Conservation (phyloP, 2,888 invertebrate genomes). For the Hoplodrina blanda region DNA sequence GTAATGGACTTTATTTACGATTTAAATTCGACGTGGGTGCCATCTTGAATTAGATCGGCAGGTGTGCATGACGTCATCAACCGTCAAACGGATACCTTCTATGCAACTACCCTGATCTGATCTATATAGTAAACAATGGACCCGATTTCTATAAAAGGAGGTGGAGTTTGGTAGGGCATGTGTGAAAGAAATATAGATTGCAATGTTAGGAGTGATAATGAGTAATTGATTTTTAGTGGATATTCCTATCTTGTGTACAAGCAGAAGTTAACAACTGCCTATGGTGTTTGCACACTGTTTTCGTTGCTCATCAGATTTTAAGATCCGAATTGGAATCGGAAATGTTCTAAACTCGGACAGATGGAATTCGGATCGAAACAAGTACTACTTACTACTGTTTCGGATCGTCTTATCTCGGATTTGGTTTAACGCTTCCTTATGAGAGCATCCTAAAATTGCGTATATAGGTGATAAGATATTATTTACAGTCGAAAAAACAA, state of each 20-base stretch:
- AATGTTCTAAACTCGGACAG: no score
- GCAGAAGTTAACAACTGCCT: neutral
- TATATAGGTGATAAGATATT: no score
- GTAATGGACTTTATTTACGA: no score
- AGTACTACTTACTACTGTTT: no score
- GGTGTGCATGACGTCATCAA: constrained; percentile 37
- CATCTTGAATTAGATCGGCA: constrained; percentile 30
- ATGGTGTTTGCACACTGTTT: no score
- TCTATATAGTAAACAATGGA: constrained; percentile 45
- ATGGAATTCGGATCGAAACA: no score
- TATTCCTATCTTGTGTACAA: neutral
- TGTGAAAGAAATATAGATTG: constrained; percentile 42
- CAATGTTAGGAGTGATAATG: constrained; percentile 1
- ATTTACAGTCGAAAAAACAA: no score
- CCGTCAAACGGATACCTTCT: constrained; percentile 24
- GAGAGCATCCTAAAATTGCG: no score
- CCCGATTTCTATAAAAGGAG: constrained; percentile 34
- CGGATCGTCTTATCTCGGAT: no score
- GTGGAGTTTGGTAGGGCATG: constrained; percentile 7
- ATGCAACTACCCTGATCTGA: neutral
- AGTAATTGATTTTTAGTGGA: neutral
- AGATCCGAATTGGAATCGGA: no score
- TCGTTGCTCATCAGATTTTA: no score
- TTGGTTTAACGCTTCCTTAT: no score
- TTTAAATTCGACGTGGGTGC: neutral